Percentiles rank a stretch among this genome's conserved stretches.
phyloP scores from a whole-genome alignment of 2,113 vertebrate genomes.

The Tringa solitaria region DNA sequence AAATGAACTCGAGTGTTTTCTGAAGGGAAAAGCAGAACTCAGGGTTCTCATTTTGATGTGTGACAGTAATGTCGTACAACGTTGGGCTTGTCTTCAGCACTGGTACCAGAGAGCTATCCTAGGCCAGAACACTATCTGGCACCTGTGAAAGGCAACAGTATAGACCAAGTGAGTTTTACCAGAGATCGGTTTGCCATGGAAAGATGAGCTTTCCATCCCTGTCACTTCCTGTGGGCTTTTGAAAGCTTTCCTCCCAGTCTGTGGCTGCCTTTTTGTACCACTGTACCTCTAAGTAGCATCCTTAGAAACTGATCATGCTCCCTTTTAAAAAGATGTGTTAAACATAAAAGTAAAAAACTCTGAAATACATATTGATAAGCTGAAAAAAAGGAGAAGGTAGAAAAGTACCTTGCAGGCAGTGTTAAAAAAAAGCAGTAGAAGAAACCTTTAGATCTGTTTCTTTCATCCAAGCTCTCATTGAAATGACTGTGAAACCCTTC shows the following conservation, averaged over 20 bases:
- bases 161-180: background rate
- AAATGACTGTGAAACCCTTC: conserved; percentile 17
- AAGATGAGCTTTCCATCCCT: background rate
- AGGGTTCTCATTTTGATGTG: background rate
- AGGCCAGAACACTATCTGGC: background rate
- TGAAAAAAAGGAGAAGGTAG: background rate
- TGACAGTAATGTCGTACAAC: background rate
- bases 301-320: background rate
- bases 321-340: conserved; percentile 17
- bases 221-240: background rate
- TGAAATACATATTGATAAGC: conserved; percentile 46
- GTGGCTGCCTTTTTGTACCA: conserved; percentile 12
- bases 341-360: conserved; percentile 43
- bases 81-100: background rate
- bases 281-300: background rate
- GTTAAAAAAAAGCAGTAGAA: background rate
- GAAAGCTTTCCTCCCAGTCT: background rate
- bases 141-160: background rate
- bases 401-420: conserved; percentile 26
- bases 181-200: background rate
- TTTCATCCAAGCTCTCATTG: conserved; percentile 41
- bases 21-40: background rate
- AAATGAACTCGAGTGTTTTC: background rate
- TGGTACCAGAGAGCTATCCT: background rate
- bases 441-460: conserved; percentile 45